Conservation (phyloP, 2,888 invertebrate species). For the Adela reaumurella region DNA sequence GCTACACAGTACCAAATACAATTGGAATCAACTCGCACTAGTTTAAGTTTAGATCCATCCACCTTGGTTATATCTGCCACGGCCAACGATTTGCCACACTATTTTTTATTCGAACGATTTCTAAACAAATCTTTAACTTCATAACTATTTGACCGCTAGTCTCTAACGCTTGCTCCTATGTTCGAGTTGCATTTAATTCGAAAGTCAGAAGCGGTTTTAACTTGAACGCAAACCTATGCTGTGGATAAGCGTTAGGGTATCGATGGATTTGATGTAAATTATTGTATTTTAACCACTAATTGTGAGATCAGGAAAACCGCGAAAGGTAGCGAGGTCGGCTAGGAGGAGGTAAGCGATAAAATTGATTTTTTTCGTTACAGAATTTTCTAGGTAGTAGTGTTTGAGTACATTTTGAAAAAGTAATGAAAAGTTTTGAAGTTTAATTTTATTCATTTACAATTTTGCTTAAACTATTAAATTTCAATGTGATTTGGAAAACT, state of each 20-base stretch:
- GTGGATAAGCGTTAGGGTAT: neutral
- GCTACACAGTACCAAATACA: too few relatives aligned
- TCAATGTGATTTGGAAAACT: too few relatives aligned
- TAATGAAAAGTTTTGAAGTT: too few relatives aligned
- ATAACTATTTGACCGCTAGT: neutral
- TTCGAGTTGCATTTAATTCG: neutral
- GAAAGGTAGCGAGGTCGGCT: neutral
- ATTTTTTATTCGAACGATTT: neutral
- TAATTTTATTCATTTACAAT: too few relatives aligned
- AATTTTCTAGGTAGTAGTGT: too few relatives aligned
- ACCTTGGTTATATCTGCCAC: neutral
- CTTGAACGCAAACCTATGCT: neutral
- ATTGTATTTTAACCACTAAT: neutral
- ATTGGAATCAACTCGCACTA: neutral
- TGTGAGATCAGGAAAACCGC: neutral
- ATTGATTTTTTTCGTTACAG: neutral
- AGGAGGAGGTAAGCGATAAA: neutral
- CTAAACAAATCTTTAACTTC: neutral
- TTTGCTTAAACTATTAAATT: too few relatives aligned
- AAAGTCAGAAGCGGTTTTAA: too few relatives aligned
- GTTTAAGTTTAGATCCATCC: neutral
- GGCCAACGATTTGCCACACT: neutral
- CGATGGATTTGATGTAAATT: neutral
- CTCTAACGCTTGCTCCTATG: neutral
- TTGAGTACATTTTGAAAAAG: too few relatives aligned